Base-by-base conservation (phyloP, 35 echinoderm and acorn worm species). In the Apostichopus californicus region DNA sequence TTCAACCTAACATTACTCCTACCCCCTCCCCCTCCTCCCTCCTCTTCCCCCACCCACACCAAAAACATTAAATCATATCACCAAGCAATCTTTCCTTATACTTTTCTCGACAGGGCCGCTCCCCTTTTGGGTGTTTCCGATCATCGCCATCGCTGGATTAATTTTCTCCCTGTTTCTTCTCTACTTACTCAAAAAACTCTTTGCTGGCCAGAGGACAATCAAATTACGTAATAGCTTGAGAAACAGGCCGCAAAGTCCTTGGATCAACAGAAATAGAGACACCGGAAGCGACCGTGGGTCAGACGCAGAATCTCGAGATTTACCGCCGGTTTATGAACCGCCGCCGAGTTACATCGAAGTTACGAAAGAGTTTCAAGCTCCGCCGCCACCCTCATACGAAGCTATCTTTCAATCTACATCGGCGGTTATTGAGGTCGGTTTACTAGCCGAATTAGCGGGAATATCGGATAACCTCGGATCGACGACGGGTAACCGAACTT, bases 141-240 rank as follows among this genome's bases (percentile, higher is more conserved):
- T 89, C 5, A 72, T 89, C 26, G 86, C 61, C 11, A 18, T 89
- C 22, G 21, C 64, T 5, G 86, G 86, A 5, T 73, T 89, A 5
- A 46, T 89, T 11, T 5, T 89, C 17, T 54, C 86, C 34, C 64
- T 89, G 18, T 11, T 72, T 1, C 5, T 63, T 5, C 86, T 89
- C 6, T 89, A 89, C 52, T 54, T 89, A 17, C 71, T 72, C 23
- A 72, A 89, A 34, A 89, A 89, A 55, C 7, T 72, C 2, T 89
- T 89, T 26, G 57, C 86, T 11, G 68, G 63, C 3, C 86, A 89
- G 61, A 89, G 86, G 28, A 89, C 64, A 5, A 89, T 89, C 28
- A 89, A 89, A 72, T 34, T 89, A 28, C 60, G 86, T 55, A 89
- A 89, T 57, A 89, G 86, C 64, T 55, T 89, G 8, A 60, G 86